These are phyloP conservation scores for Ophion ellenae DNA, from an alignment of 2,888 invertebrate genomes.

Conservation along the genomic window DNA sequence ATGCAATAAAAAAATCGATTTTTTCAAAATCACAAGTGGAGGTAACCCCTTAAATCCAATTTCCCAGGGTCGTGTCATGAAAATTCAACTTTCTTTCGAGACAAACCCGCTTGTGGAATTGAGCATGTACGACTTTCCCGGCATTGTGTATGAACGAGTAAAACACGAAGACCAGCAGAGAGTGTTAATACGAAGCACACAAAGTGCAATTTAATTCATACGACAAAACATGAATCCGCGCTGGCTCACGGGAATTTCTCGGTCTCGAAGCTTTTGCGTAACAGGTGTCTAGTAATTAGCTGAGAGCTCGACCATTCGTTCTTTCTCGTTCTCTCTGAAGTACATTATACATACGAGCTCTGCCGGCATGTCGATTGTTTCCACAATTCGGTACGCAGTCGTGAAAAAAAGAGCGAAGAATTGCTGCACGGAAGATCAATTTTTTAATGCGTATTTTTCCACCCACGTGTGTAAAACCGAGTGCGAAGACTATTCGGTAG, in stretches of 20 bases:
- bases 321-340: slow-evolving; percentile 29
- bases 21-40: too few relatives aligned
- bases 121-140: slow-evolving; percentile 64
- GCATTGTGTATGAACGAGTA: slow-evolving; percentile 20
- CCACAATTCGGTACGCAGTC: slow-evolving; percentile 40
- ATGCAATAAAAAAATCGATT: too few relatives aligned
- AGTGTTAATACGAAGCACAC: slow-evolving; percentile 13
- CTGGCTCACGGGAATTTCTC: slow-evolving; percentile 57
- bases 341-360: slow-evolving; percentile 5
- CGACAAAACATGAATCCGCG: slow-evolving; percentile 34
- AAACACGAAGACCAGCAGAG: not conserved
- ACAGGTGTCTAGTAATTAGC: slow-evolving; percentile 67
- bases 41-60: too few relatives aligned
- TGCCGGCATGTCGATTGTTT: slow-evolving; percentile 45
- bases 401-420: slow-evolving; percentile 13
- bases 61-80: slow-evolving; percentile 38
- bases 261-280: slow-evolving; percentile 67
- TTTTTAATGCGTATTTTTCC: not conserved
- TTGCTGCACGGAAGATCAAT: not conserved
- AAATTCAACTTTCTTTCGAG: slow-evolving; percentile 63
- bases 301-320: slow-evolving; percentile 55
- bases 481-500: not conserved
- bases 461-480: not conserved
- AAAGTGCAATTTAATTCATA: slow-evolving; percentile 48
- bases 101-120: slow-evolving; percentile 42